phyloP scores from a whole-genome alignment of 2,797 vertebrate species.

The Melanotaenia trifasciata region DNA sequence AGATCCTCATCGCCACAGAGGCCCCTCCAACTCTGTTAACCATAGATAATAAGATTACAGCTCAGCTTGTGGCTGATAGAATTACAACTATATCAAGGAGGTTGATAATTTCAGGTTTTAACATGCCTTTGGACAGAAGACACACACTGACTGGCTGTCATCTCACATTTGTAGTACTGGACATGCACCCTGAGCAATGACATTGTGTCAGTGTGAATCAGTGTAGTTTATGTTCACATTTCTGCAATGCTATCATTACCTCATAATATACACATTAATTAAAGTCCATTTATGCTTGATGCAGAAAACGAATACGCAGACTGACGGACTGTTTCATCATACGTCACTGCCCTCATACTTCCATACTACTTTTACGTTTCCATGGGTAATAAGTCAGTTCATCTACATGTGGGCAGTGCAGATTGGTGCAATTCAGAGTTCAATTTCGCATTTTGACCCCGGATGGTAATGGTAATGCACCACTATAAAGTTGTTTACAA shows the following conservation, averaged over 20 bases:
- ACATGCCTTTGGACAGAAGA: conserved; percentile 21
- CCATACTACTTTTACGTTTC: too few species aligned
- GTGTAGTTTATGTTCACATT: neutral
- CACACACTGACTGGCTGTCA: conserved; percentile 3
- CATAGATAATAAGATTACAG: conserved; percentile 80
- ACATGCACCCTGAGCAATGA: neutral
- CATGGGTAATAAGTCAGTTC: too few species aligned
- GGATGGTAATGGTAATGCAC: too few species aligned
- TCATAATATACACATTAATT: neutral
- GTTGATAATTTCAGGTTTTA: conserved; percentile 62
- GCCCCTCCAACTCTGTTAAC: conserved; percentile 72
- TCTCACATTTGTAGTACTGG: conserved; percentile 8
- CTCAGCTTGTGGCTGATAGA: conserved; percentile 65
- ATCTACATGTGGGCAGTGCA: too few species aligned
- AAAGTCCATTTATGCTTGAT: too few species aligned
- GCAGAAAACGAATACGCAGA: too few species aligned
- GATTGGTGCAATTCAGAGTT: too few species aligned
- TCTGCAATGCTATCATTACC: neutral
- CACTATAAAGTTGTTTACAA: too few species aligned
- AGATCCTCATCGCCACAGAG: conserved; percentile 69
- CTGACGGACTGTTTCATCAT: too few species aligned
- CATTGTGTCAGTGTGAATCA: neutral
- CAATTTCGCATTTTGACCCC: too few species aligned
- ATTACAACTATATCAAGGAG: conserved; percentile 70
- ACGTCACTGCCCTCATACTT: too few species aligned